Evolutionary conservation across 2,113 vertebrate genomes (phyloP).

Genomic region (Dascyllus trimaculatus): DNA sequence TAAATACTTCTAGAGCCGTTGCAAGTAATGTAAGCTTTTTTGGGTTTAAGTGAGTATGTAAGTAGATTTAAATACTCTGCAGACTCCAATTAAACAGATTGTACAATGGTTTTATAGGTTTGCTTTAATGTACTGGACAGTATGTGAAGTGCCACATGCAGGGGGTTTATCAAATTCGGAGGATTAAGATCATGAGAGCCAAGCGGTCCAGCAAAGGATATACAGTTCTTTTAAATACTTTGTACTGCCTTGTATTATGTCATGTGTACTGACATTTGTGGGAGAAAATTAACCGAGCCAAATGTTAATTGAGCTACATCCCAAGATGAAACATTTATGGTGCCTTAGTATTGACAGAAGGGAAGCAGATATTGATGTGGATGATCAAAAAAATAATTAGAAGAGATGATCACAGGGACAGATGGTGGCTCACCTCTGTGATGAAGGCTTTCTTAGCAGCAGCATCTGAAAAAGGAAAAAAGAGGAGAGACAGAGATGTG

Average conservation of each 20-base stretch:
- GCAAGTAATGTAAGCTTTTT: constrained; percentile 1
- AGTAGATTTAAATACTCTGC: constrained; percentile 13
- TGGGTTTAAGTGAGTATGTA: constrained; percentile 9
- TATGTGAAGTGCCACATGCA: constrained; percentile 21
- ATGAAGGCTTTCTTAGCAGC: constrained; percentile 81
- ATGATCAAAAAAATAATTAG: constrained; percentile 58
- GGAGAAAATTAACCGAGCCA: background rate
- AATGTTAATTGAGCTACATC: background rate
- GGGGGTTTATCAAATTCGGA: constrained; percentile 40
- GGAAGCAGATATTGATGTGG: background rate
- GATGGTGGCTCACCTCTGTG: constrained; percentile 76
- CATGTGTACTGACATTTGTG: background rate
- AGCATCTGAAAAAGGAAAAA: constrained; percentile 59
- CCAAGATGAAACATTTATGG: background rate
- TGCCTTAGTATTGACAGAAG: background rate
- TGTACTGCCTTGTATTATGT: background rate
- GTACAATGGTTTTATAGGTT: background rate
- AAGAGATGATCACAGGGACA: constrained; percentile 17
- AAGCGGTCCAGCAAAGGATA: background rate
- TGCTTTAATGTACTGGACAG: background rate
- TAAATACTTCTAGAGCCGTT: constrained; percentile 5
- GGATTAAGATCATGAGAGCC: constrained; percentile 31
- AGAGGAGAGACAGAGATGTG: constrained; percentile 11
- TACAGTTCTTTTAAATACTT: background rate
- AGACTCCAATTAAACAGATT: constrained; percentile 5